Base-by-base conservation (phyloP, 2,797 vertebrate species). In the Gymnoscopelus braueri region DNA sequence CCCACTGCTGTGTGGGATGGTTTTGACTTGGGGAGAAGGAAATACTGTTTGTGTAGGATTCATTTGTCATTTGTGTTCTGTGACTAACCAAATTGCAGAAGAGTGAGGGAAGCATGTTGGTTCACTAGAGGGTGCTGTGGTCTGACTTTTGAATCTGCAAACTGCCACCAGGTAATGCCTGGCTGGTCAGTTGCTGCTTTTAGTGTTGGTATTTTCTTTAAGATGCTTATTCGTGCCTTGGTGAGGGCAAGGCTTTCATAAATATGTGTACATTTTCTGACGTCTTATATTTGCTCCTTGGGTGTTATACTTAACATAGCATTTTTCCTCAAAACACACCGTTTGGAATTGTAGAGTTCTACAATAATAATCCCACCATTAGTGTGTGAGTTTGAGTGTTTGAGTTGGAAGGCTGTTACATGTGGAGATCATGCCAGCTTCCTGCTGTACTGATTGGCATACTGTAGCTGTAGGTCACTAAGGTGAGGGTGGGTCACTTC, bases 61-160 rank as follows among this genome's bases (percentile, higher is more conserved):
- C 15, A 26, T 39, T 52, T 15, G 26, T 14, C 29, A 32, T 12
- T 52, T 69, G 4, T 56, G 53, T 49, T 60, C 35, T 47, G 59
- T 61, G 10, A 76, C 82, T 77, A 83, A 84, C 61, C 61, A 35
- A 44, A 71, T 53, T 15, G 3, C 14, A 29, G 5, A 19, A 9
- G 5, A 3, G 3, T 4, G 24, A 29, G 23, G 19, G 29, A 57
- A 57, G 32, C 12, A 57, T 57, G 11, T 29, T 14, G 26, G 3
- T 29, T 32, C 53, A 55, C 85, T 81, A 91, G 91, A 71, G 82
- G 92, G 89, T 35, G 87, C 88, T 85, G 73, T 87, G 39, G 75
- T 58, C 10, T n/a, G n/a, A n/a, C n/a, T 56, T 29, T 8, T 32
- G 8, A 69, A 65, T 3, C 35, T 50, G 67, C 26, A 15, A 19